Conservation (phyloP, 2,113 vertebrate genomes). For the Willisornis vidua region DNA sequence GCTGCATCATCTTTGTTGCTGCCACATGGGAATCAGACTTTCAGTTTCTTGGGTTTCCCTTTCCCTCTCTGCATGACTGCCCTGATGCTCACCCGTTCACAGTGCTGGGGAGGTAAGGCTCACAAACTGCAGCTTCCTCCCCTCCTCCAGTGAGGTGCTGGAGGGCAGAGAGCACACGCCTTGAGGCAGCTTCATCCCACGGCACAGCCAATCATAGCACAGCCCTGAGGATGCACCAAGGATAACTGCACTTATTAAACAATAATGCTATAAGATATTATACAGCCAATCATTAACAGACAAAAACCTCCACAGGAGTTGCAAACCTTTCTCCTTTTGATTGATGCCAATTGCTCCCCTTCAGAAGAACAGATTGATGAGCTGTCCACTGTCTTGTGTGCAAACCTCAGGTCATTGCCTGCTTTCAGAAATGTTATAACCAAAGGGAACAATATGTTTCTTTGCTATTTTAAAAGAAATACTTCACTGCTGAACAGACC, state of each 20-base stretch:
- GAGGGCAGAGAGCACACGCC: not conserved
- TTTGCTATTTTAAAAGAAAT: not conserved
- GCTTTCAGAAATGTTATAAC: not conserved
- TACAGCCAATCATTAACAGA: not conserved
- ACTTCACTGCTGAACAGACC: not conserved
- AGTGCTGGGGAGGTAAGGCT: not conserved
- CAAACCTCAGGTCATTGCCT: not conserved
- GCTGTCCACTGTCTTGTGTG: not conserved
- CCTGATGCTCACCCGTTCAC: fast-evolving
- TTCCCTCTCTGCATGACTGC: not conserved
- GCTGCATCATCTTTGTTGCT: not conserved
- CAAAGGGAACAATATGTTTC: not conserved
- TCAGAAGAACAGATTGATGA: not conserved
- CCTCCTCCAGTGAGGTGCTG: fast-evolving
- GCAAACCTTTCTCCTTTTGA: not conserved
- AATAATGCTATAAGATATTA: not conserved
- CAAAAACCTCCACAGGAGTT: not conserved
- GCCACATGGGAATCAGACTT: not conserved
- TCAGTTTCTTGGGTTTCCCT: not conserved
- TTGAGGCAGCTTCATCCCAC: not conserved
- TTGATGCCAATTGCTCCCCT: not conserved
- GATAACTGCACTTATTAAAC: not conserved
- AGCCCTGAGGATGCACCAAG: not conserved
- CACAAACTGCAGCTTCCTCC: not conserved
- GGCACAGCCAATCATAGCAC: fast-evolving